These are phyloP conservation scores for Melanargia galathea DNA, from an alignment of 2,888 invertebrate species.

Conservation along the genomic window DNA sequence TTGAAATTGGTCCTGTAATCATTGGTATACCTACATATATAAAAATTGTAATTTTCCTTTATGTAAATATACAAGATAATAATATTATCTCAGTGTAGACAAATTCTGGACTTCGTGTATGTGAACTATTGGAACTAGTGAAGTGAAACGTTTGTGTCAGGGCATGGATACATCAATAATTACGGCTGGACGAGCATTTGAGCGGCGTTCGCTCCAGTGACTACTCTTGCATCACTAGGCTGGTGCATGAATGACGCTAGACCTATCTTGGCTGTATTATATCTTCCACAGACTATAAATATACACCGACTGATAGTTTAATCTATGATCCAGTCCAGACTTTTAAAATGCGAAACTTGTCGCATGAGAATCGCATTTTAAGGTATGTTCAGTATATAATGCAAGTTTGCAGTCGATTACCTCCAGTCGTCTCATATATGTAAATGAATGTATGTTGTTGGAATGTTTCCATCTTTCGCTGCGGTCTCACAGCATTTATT, in stretches of 20 bases:
- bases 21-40: background rate
- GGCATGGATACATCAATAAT: background rate
- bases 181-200: conserved; percentile 8
- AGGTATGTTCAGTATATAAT: background rate
- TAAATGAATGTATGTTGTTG: conserved; percentile 4
- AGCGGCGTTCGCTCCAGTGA: conserved; percentile 1
- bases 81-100: background rate
- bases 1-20: no score
- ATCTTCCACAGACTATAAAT: background rate
- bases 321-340: background rate
- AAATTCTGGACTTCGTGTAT: background rate
- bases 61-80: background rate
- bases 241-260: background rate
- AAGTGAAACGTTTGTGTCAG: background rate
- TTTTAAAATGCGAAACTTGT: no score
- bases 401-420: background rate
- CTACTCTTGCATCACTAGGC: conserved; percentile 2
- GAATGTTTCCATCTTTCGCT: conserved; percentile 9
- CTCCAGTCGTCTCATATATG: conserved; percentile 1
- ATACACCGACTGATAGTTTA: background rate
- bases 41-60: background rate
- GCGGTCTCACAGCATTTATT: conserved; percentile 4
- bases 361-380: background rate
- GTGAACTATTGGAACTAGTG: background rate
- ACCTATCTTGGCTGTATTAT: background rate